Evolutionary conservation across 2,888 invertebrate species (phyloP).

Genomic region (Mechanitis mazaeus): DNA sequence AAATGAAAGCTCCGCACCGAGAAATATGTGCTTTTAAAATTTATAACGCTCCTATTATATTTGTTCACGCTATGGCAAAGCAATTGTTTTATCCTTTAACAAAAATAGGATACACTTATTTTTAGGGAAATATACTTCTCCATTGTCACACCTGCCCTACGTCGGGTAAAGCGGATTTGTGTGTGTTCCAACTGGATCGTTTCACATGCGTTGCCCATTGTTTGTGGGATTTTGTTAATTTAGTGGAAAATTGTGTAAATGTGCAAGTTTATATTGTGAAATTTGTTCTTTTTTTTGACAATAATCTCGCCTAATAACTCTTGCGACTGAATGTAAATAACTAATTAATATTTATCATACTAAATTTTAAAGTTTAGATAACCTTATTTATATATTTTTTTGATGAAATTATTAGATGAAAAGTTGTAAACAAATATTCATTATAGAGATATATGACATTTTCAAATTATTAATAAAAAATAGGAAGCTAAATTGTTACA

Average conservation of each 20-base stretch:
- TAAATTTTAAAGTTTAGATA: too few species aligned
- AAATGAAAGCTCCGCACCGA: constrained; percentile 62
- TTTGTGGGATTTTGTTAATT: constrained; percentile 27
- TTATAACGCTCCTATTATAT: constrained; percentile 55
- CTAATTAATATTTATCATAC: too few species aligned
- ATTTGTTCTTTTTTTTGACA: background rate
- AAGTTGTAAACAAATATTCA: background rate
- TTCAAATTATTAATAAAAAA: background rate
- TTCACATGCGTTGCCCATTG: constrained; percentile 27
- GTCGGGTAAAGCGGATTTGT: constrained; percentile 32
- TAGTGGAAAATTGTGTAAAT: constrained; percentile 22
- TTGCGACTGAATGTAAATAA: too few species aligned
- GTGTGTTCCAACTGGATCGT: constrained; percentile 36
- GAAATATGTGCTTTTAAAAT: constrained; percentile 70
- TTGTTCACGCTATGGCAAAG: constrained; percentile 43
- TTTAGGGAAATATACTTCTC: constrained; percentile 35
- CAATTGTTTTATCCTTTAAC: constrained; percentile 44
- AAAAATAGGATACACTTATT: constrained; percentile 35
- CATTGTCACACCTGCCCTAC: constrained; percentile 36
- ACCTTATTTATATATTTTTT: too few species aligned
- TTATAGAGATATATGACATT: background rate
- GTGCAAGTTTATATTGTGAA: background rate
- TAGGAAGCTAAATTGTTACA: constrained; percentile 36
- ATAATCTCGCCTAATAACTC: too few species aligned
- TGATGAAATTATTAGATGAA: background rate